phyloP scores from a whole-genome alignment of 2,797 vertebrate species.

The Antrozous pallidus region DNA sequence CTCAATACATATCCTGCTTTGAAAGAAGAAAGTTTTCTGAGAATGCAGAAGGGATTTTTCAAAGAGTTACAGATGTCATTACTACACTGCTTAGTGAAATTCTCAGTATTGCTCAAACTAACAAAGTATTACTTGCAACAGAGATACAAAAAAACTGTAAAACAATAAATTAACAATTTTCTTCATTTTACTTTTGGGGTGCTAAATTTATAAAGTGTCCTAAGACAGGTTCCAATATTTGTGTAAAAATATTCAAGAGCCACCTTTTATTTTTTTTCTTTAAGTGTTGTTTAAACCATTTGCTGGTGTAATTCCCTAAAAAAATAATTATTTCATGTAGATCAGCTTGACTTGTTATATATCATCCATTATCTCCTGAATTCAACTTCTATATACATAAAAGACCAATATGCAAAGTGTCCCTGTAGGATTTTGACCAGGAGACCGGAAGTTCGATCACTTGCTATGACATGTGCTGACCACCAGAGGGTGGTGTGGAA shows the following conservation, averaged over 20 bases:
- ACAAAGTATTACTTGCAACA: neutral
- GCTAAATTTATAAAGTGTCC: conserved; percentile 41
- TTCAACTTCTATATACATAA: neutral
- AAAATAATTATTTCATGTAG: conserved; percentile 61
- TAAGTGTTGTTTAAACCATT: conserved; percentile 41
- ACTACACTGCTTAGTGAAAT: neutral
- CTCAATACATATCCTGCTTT: neutral
- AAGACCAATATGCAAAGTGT: too few relatives aligned
- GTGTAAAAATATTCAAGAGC: conserved; percentile 58
- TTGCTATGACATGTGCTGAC: too few relatives aligned
- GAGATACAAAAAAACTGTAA: neutral
- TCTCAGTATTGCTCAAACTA: neutral
- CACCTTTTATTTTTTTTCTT: neutral
- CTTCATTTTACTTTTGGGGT: conserved; percentile 34
- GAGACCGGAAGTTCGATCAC: too few relatives aligned
- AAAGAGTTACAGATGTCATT: neutral
- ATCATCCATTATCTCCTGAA: conserved; percentile 36
- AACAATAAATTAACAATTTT: neutral
- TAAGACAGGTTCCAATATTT: conserved; percentile 60
- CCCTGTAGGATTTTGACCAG: too few relatives aligned
- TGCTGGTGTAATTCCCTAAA: conserved; percentile 59
- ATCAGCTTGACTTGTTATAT: conserved; percentile 35
- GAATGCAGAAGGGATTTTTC: conserved; percentile 28
- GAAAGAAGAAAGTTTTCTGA: conserved; percentile 10
- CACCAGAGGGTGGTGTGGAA: fast-evolving